Evolutionary conservation across 1,140 invertebrate species (phyloP).

Genomic region (Sinella curviseta): DNA sequence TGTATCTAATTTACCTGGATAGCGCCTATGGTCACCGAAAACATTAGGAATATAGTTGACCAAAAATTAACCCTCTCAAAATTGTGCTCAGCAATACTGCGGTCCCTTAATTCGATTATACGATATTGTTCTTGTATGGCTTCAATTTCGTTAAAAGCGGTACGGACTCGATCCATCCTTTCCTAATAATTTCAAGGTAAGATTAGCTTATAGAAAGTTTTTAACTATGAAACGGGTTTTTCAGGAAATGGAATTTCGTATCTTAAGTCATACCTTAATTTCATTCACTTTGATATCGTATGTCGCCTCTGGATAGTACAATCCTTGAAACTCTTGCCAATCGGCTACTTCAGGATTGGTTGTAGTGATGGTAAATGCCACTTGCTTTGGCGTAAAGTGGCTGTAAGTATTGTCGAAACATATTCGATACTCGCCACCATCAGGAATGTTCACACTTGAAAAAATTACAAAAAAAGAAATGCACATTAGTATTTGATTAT

Average conservation of each 20-base stretch:
- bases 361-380: constrained; percentile 77
- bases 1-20: constrained; percentile 59
- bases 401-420: constrained; percentile 84
- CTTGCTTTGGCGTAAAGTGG: constrained; percentile 72
- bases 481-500: neutral
- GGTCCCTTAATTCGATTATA: constrained; percentile 72
- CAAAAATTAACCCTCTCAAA: constrained; percentile 71
- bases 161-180: constrained; percentile 62
- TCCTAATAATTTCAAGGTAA: constrained; percentile 55
- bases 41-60: constrained; percentile 68
- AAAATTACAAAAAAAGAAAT: neutral
- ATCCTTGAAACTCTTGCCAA: constrained; percentile 44
- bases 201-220: constrained; percentile 25
- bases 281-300: constrained; percentile 67
- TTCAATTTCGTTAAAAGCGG: constrained; percentile 64
- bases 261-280: constrained; percentile 59
- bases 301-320: constrained; percentile 58
- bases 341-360: constrained; percentile 64
- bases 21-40: constrained; percentile 70
- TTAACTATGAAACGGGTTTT: neutral
- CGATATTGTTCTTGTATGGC: constrained; percentile 71
- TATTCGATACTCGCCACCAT: constrained; percentile 72
- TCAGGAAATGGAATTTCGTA: constrained; percentile 1
- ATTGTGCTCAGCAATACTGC: constrained; percentile 75
- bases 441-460: constrained; percentile 40